A percentile compares a stretch with the other conserved stretches of the same genome.
Conservation (phyloP, 2,888 invertebrate genomes). For the Trachelus tabidus region DNA sequence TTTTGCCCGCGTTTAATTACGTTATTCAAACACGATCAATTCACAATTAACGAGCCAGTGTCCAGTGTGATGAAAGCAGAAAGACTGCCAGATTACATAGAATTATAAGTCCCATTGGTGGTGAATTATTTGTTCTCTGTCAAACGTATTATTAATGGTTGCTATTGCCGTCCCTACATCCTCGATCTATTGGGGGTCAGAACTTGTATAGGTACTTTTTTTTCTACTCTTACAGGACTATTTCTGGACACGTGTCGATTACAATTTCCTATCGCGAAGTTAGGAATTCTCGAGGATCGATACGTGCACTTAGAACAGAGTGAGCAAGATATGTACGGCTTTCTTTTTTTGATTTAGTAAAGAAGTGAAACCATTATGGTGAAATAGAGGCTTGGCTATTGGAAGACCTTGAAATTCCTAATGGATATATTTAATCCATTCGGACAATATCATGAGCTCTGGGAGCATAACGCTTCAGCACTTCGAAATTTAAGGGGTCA, state of each 20-base stretch:
- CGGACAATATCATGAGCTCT: background rate
- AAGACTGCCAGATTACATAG: conserved; percentile 11
- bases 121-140: background rate
- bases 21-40: conserved; percentile 61
- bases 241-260: background rate
- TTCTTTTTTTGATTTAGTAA: background rate
- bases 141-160: conserved; percentile 2
- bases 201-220: background rate
- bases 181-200: background rate
- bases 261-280: background rate
- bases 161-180: background rate
- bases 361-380: background rate
- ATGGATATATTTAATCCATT: background rate
- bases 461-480: background rate
- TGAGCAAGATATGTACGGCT: background rate
- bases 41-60: conserved; percentile 50
- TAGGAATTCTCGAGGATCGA: background rate
- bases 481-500: background rate
- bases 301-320: background rate
- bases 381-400: background rate
- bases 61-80: conserved; percentile 14
- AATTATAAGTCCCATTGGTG: conserved; percentile 15
- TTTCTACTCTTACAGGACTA: background rate
- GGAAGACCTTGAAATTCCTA: background rate
- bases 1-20: conserved; percentile 49